Base-by-base conservation (phyloP, 2,797 vertebrate genomes). In the Gambusia yucatana region DNA sequence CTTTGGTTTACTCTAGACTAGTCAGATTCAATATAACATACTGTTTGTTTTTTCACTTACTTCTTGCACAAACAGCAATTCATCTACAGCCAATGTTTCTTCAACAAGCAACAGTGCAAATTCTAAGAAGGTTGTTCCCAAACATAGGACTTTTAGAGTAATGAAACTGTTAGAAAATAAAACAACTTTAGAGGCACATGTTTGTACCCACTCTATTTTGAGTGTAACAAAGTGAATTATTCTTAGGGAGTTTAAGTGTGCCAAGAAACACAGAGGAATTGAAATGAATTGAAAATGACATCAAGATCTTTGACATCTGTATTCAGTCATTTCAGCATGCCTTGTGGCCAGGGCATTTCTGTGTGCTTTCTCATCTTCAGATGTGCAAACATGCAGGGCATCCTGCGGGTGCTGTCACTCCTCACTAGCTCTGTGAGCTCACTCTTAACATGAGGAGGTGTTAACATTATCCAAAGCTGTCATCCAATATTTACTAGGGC, bases 91-190 rank as follows among this genome's bases (percentile, higher is more conserved):
- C 76, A 73, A 80, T 88, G 86, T 87, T 73, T 86, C 78, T 77
- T 77, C 43, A 17, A 86, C 74, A 72, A 86, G 86, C 84, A 84
- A 73, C 83, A 91, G 85, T 86, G 85, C 77, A 78, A 79, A 73
- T 86, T 80, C 72, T 78, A 44, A 85, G 83, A 83, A 22, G 55
- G 67, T 74, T 0, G 50, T 79, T 86, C 82, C 77, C 84, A 78
- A 90, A 91, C 82, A 77, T 77, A 59, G 85, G 57, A 82, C 78
- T 87, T 80, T 78, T 72, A 52, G 65, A 3, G 72, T 85, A 91
- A 93, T 86, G 84, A 90, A 92, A 88, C 90, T 91, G 89, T 93
- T 88, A 85, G 86, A 6, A 36, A 36, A 8, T 10, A 25, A 86
- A 83, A 82, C 6, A 88, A 75, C 77, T 87, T 73, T 79, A 87